These are phyloP conservation scores for Drosophila trichaetosa DNA, from an alignment of 2,888 invertebrate genomes.

Conservation along the genomic window DNA sequence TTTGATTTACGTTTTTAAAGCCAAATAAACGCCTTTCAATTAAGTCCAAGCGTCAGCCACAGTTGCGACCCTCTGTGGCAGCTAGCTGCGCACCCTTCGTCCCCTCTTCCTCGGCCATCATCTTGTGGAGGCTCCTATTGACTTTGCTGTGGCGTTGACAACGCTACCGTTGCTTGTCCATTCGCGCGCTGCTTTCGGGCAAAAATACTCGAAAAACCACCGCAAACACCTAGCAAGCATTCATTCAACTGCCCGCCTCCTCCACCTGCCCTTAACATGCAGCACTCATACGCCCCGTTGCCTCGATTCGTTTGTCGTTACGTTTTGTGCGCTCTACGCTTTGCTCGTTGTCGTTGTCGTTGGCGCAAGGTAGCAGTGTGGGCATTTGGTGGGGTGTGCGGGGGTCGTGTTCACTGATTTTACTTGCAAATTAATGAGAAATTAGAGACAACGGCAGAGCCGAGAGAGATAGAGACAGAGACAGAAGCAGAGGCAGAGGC, in stretches of 20 bases:
- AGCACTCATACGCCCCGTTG: conserved; percentile 77
- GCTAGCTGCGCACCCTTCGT: conserved; percentile 21
- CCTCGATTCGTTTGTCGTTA: conserved; percentile 66
- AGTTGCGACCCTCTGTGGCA: conserved; percentile 48
- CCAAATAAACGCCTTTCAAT: conserved; percentile 82
- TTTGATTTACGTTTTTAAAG: conserved; percentile 82
- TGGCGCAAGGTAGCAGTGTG: conserved; percentile 2
- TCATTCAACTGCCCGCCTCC: conserved; percentile 53
- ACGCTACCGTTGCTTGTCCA: conserved; percentile 60
- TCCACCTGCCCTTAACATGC: conserved; percentile 32
- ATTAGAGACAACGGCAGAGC: conserved; percentile 78
- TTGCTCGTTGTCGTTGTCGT: conserved; percentile 74
- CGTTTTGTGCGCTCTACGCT: conserved; percentile 50
- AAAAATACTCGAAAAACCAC: conserved; percentile 78
- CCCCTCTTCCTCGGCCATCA: neutral
- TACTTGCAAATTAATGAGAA: conserved; percentile 84
- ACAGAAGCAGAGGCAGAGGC: conserved; percentile 21
- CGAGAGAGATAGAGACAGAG: conserved; percentile 51
- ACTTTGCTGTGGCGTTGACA: conserved; percentile 78
- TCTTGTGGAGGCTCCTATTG: conserved; percentile 56
- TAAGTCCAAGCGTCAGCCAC: conserved; percentile 69
- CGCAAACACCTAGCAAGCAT: conserved; percentile 78
- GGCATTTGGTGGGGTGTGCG: neutral
- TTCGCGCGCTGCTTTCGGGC: conserved; percentile 51
- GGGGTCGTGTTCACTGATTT: conserved; percentile 77